Percentiles rank a stretch among this genome's conserved stretches.
These are phyloP conservation scores for Dolichopus griseipennis DNA, from an alignment of 2,888 invertebrate genomes.

Conservation along the genomic window DNA sequence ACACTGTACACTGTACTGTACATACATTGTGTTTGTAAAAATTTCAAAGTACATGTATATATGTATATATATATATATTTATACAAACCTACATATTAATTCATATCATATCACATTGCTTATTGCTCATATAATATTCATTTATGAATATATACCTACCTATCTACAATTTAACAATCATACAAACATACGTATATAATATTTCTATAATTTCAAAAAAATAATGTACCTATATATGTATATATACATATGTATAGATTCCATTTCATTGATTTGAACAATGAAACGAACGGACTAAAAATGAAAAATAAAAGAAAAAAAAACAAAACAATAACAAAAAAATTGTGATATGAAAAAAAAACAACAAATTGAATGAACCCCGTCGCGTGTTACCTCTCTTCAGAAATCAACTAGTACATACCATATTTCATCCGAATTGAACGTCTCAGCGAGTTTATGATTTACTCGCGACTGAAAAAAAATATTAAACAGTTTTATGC, in stretches of 20 bases:
- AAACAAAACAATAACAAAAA: neutral
- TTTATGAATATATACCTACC: no score
- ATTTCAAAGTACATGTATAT: neutral
- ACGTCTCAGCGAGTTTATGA: neutral
- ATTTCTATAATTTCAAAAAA: no score
- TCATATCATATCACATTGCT: no score
- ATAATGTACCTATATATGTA: neutral
- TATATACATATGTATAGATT: neutral
- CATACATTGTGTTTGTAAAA: neutral
- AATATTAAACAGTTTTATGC: neutral
- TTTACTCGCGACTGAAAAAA: neutral
- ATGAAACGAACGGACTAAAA: neutral
- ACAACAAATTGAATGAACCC: neutral
- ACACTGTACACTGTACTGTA: neutral
- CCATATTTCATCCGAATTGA: neutral
- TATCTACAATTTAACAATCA: neutral
- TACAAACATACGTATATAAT: neutral
- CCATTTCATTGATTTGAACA: neutral
- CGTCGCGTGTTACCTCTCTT: neutral
- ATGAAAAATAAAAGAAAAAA: neutral
- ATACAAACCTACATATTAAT: no score
- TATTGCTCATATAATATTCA: no score
- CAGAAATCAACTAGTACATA: neutral
- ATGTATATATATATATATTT: no score
- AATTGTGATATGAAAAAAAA: neutral